Evolutionary conservation across 2,888 invertebrate species (phyloP), one percentile per base, ranked within the genome.

Genomic region (Lasioglossum calceatum): DNA sequence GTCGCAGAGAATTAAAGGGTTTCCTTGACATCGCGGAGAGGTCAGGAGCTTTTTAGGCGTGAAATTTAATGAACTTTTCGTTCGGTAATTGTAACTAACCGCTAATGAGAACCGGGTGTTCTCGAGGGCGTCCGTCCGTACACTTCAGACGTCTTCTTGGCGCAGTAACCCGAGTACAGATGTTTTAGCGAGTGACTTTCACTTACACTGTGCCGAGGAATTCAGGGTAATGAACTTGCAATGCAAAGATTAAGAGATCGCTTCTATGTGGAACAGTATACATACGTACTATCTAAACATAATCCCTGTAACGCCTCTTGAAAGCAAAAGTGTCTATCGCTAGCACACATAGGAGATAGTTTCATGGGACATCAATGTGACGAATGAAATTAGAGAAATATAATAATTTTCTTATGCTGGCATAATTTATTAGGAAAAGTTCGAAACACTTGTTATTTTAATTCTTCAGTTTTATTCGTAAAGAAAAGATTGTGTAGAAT

Each of bases 91-190:
- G 82, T 67, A 84, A 80, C 81, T 84, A 84, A 83, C 75, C 81
- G 74, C 85, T 86, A 88, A 89, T 89, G 82, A 90, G 89, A 73
- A 82, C 81, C 77, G 72, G 84, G 73, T 77, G 78, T 71, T 58
- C 83, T 85, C 82, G 77, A 86, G 86, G 76, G 67, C 80, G 80
- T 4, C 77, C 54, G 74, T 74, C 76, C 78, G 78, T 84, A 73
- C 71, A 74, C 83, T 86, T 82, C 85, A 78, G 81, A 83, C 85
- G 83, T 83, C 80, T 85, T 87, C 80, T 79, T 64, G 70, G 76
- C 67, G 78, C 78, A 72, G 80, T 80, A 87, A 84, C 80, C 85
- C 85, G 78, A 58, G 81, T 77, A 77, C 87, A 74, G 64, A 79
- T 85, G 74, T 72, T 84, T 81, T 72, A 76, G 77, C 84, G 70